Evolutionary conservation across 2,113 vertebrate species (phyloP).

Genomic region (Chaetodon auriga): DNA sequence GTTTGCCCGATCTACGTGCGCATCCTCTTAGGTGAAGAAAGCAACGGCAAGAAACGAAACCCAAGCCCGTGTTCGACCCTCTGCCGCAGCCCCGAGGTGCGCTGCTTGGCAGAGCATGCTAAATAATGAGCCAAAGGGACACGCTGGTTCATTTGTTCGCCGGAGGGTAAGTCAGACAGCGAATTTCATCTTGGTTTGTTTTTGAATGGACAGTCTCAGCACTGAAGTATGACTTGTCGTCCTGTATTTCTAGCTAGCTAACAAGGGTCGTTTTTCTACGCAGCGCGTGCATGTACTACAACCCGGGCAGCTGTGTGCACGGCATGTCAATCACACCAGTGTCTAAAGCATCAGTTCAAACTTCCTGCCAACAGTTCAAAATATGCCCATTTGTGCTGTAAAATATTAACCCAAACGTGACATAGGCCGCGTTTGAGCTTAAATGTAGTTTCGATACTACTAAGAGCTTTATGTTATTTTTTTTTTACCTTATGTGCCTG

Average conservation of each 20-base stretch:
- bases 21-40: constrained; percentile 39
- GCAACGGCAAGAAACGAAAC: constrained; percentile 34
- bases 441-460: fast-evolving
- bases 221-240: neutral
- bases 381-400: neutral
- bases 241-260: neutral
- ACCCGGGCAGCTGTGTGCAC: constrained; percentile 20
- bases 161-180: constrained; percentile 88
- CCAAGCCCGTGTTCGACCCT: constrained; percentile 34
- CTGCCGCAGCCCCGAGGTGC: constrained; percentile 57
- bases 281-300: constrained; percentile 22
- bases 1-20: constrained; percentile 37
- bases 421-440: fast-evolving
- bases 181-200: neutral
- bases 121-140: constrained; percentile 96
- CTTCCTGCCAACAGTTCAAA: constrained; percentile 54
- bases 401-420: neutral
- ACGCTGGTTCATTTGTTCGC: constrained; percentile 97
- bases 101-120: constrained; percentile 84
- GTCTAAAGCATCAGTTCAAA: neutral
- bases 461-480: neutral
- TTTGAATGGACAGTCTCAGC: neutral
- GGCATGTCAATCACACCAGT: constrained; percentile 10
- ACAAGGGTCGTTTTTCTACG: neutral
- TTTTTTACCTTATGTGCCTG: fast-evolving